Conservation (phyloP, 1,140 invertebrate species). For the Lepidotrigona ventralis region DNA sequence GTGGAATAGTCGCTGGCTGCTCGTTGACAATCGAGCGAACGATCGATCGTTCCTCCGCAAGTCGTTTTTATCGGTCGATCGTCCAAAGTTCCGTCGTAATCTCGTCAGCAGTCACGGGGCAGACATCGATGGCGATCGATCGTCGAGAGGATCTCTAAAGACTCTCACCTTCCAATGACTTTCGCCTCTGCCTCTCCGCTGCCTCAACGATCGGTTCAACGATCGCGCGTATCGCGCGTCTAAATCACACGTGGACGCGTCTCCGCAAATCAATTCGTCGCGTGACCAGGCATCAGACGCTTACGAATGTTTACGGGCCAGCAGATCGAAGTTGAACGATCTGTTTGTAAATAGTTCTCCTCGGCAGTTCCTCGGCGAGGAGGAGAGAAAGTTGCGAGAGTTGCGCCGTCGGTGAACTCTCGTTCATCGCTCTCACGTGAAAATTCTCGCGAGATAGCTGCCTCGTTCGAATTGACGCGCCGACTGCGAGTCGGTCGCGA, state of each 20-base stretch:
- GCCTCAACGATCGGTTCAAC: not conserved
- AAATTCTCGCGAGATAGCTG: too few relatives aligned
- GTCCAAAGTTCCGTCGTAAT: slow-evolving; percentile 48
- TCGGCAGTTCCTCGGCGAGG: not conserved
- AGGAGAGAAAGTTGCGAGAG: slow-evolving; percentile 13
- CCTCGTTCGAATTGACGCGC: not conserved
- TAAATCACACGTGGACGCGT: not conserved
- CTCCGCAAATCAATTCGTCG: not conserved
- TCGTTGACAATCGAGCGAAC: not conserved
- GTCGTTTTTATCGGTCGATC: slow-evolving; percentile 24
- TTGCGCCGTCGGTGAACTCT: too few relatives aligned
- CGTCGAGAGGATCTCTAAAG: slow-evolving; percentile 8
- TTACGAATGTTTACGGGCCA: not conserved
- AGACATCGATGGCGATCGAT: slow-evolving; percentile 17
- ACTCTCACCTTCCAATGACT: slow-evolving; percentile 30
- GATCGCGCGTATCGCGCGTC: slow-evolving; percentile 14
- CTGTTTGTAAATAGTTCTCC: slow-evolving; percentile 56
- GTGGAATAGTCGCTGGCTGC: too few relatives aligned
- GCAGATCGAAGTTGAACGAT: slow-evolving; percentile 22
- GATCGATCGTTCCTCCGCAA: not conserved
- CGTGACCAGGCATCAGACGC: too few relatives aligned
- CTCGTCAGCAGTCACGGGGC: not conserved
- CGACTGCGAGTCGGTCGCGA: too few relatives aligned
- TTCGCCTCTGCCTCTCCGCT: not conserved
- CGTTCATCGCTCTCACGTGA: too few relatives aligned